Evolutionary conservation across 2,888 invertebrate species (phyloP).

Genomic region (Apamea anceps): DNA sequence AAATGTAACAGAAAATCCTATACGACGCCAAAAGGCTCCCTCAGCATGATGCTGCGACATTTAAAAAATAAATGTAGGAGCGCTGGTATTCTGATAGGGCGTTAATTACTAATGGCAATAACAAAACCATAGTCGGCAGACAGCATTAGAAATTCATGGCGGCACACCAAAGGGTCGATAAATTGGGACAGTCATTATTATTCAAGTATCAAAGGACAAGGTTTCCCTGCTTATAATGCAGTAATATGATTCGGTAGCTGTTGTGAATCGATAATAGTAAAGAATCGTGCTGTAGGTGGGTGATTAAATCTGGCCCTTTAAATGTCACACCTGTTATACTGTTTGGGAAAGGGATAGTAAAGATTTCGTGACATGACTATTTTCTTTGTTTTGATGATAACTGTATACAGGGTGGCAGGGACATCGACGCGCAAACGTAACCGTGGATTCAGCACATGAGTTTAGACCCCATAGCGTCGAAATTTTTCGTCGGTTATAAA

Average conservation of each 20-base stretch:
- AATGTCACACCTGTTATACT: not conserved
- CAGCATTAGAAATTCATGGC: conserved; percentile 44
- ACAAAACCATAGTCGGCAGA: no score
- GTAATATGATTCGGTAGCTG: not conserved
- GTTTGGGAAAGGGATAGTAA: not conserved
- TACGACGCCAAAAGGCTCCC: no score
- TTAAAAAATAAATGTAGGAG: no score
- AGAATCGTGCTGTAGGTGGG: not conserved
- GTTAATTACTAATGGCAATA: no score
- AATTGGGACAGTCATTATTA: conserved; percentile 47
- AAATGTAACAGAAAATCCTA: no score
- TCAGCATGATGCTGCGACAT: no score
- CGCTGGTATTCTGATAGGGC: no score
- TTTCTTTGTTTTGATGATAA: not conserved
- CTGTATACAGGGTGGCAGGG: no score
- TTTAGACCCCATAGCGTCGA: no score
- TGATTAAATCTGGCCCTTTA: conserved; percentile 1
- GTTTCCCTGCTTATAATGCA: conserved; percentile 18
- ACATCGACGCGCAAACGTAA: no score
- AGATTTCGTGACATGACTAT: not conserved
- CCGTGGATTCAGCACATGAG: no score
- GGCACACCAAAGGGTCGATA: conserved; percentile 37
- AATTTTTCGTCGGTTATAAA: no score
- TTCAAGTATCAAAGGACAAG: conserved; percentile 27
- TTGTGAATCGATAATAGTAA: conserved; percentile 20